phyloP scores from a whole-genome alignment of 2,113 vertebrate genomes.

The Electrona antarctica region DNA sequence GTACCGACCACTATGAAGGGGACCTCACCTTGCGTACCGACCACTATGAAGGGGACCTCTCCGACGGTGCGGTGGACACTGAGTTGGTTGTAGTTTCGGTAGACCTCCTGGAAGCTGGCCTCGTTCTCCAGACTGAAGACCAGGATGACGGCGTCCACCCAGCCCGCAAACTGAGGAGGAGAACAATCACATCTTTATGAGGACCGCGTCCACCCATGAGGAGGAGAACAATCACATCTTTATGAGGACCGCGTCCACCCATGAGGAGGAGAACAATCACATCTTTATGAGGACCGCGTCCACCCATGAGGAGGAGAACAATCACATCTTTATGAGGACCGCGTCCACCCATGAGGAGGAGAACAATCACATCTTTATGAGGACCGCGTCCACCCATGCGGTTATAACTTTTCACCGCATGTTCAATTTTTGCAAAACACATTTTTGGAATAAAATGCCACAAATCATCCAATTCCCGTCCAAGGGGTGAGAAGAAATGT shows the following conservation, averaged over 20 bases:
- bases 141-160: constrained; percentile 93
- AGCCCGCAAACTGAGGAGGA: constrained; percentile 85
- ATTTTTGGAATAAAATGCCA: no score
- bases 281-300: constrained; percentile 79
- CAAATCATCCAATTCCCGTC: not conserved
- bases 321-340: no score
- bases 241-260: no score
- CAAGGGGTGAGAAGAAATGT: no score
- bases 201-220: no score
- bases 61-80: constrained; percentile 78
- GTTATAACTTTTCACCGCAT: no score
- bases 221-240: no score
- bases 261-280: no score
- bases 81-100: constrained; percentile 85
- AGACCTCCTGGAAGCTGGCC: constrained; percentile 91
- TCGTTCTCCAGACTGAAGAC: constrained; percentile 98
- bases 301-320: constrained; percentile 81
- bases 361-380: no score
- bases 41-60: constrained; percentile 85
- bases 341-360: constrained; percentile 89
- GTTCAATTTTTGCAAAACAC: no score
- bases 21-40: constrained; percentile 92
- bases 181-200: no score
- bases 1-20: constrained; percentile 91
- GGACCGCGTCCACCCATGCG: no score